Percentiles rank a stretch among this genome's conserved stretches.
phyloP scores from a whole-genome alignment of 2,888 invertebrate genomes.

The Mechanitis messenoides region DNA sequence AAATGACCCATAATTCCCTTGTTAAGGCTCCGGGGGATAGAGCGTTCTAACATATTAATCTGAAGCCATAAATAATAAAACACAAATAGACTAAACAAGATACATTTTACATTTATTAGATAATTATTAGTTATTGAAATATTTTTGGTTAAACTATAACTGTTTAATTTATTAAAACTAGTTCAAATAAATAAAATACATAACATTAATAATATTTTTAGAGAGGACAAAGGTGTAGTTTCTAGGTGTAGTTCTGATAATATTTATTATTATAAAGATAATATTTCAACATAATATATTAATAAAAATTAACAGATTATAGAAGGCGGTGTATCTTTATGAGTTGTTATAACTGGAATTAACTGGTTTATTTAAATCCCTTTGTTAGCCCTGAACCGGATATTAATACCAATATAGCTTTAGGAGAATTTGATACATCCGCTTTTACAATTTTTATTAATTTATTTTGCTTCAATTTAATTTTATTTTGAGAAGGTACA shows the following conservation, averaged over 20 bases:
- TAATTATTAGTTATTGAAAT: neutral
- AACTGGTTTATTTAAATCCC: conserved; percentile 49
- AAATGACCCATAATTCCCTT: conserved; percentile 71
- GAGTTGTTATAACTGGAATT: conserved; percentile 40
- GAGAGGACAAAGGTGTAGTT: no score
- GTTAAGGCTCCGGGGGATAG: conserved; percentile 57
- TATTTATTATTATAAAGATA: no score
- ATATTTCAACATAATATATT: no score
- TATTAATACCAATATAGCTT: conserved; percentile 22
- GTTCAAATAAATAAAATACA: no score
- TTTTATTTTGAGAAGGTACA: no score
- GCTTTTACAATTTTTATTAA: conserved; percentile 7
- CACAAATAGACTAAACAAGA: conserved; percentile 37
- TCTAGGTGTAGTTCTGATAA: no score
- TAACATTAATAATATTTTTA: no score
- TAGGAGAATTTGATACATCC: conserved; percentile 11
- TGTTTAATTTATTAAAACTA: no score
- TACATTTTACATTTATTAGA: conserved; percentile 14
- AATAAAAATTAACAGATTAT: neutral
- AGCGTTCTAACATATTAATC: conserved; percentile 60
- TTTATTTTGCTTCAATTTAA: neutral
- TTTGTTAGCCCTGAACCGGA: conserved; percentile 41
- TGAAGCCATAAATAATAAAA: conserved; percentile 56
- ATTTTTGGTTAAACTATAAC: neutral
- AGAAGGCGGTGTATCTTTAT: conserved; percentile 25